Conservation (phyloP, 2,888 invertebrate genomes). For the Nysson spinosus region DNA sequence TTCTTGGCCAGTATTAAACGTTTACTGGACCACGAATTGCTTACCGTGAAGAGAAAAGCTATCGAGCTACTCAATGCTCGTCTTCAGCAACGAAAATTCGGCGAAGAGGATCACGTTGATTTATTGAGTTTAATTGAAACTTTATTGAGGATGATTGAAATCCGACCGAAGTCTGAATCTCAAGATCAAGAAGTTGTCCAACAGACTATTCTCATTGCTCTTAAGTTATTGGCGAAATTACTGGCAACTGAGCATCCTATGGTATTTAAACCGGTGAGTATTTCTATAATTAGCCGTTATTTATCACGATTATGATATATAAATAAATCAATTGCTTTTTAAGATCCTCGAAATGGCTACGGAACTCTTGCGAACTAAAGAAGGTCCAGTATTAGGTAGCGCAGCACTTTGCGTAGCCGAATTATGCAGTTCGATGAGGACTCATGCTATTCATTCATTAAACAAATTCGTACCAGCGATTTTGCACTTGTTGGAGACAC, state of each 20-base stretch:
- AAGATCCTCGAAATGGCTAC: slow-evolving; percentile 84
- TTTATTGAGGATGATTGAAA: slow-evolving; percentile 81
- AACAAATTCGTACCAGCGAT: slow-evolving; percentile 89
- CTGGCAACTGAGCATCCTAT: slow-evolving; percentile 84
- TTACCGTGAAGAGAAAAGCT: slow-evolving; percentile 87
- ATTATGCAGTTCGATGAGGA: slow-evolving; percentile 86
- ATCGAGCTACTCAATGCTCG: slow-evolving; percentile 92
- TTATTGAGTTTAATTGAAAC: slow-evolving; percentile 82
- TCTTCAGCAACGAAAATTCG: slow-evolving; percentile 84
- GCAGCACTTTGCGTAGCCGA: slow-evolving; percentile 88
- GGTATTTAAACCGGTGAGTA: slow-evolving; percentile 82
- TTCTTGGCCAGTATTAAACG: slow-evolving; percentile 88
- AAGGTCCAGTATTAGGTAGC: slow-evolving; percentile 85
- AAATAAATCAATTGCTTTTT: background rate
- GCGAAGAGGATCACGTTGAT: slow-evolving; percentile 77
- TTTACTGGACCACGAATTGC: slow-evolving; percentile 84
- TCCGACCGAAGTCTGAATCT: slow-evolving; percentile 77
- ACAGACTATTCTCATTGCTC: slow-evolving; percentile 89
- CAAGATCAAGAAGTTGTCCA: slow-evolving; percentile 85
- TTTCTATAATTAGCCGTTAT: slow-evolving; percentile 33
- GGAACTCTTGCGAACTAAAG: slow-evolving; percentile 80
- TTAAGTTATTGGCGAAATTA: slow-evolving; percentile 89
- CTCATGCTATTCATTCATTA: slow-evolving; percentile 86
- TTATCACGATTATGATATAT: background rate
- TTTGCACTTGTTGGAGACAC: slow-evolving; percentile 82